Evolutionary conservation across 64 coral and sea anemone genomes (phyloP).

Genomic region (Montipora capricornis): DNA sequence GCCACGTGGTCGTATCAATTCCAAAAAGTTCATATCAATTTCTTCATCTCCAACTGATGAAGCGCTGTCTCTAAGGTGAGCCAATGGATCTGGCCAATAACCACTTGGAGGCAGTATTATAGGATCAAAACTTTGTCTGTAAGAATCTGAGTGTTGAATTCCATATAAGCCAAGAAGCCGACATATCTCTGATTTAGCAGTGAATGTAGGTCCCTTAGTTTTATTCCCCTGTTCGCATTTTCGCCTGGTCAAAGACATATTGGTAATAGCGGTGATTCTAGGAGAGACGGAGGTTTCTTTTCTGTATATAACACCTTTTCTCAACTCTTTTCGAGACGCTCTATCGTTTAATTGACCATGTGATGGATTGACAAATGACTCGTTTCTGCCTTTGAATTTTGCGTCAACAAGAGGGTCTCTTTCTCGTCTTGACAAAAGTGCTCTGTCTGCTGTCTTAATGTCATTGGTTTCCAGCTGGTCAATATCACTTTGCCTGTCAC

Average conservation of each 20-base stretch:
- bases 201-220: neutral
- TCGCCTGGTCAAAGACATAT: conserved; percentile 23
- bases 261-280: neutral
- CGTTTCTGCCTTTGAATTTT: neutral
- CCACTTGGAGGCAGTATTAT: conserved; percentile 76
- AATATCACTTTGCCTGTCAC: neutral
- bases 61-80: neutral
- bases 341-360: neutral
- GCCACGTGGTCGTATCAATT: conserved; percentile 18
- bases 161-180: conserved; percentile 74
- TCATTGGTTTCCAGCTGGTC: conserved; percentile 12
- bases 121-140: conserved; percentile 77
- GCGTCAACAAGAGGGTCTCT: neutral
- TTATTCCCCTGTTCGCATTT: conserved; percentile 10
- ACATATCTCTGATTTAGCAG: conserved; percentile 60
- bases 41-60: conserved; percentile 20
- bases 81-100: conserved; percentile 60
- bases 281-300: neutral
- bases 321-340: neutral
- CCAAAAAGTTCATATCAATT: conserved; percentile 15
- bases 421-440: neutral
- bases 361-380: neutral
- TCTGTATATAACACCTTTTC: neutral
- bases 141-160: conserved; percentile 73
- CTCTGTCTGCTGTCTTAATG: neutral